Evolutionary conservation across 2,113 vertebrate genomes (phyloP).

Genomic region (Erinaceus europaeus): DNA sequence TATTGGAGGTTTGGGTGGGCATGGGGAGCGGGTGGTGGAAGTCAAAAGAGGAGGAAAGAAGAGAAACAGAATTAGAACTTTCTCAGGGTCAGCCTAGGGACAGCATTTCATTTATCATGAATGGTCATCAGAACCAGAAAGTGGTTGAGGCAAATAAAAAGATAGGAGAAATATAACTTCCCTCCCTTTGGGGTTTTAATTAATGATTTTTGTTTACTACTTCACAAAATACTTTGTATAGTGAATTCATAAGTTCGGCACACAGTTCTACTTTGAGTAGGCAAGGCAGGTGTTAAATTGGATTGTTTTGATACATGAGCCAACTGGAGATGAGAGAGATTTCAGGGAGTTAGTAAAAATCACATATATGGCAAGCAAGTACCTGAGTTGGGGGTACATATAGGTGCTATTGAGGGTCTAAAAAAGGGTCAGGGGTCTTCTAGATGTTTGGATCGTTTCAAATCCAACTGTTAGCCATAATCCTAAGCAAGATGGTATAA

Average conservation of each 20-base stretch:
- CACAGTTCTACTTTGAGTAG: neutral
- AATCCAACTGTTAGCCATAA: neutral
- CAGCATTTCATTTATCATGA: constrained; percentile 33
- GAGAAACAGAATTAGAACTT: neutral
- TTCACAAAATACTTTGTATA: constrained; percentile 29
- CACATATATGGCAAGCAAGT: too few relatives aligned
- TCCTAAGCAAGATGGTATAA: neutral
- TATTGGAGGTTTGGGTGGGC: too few relatives aligned
- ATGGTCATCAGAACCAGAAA: constrained; percentile 29
- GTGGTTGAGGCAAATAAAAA: neutral
- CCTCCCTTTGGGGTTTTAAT: constrained; percentile 40
- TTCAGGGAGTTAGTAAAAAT: neutral
- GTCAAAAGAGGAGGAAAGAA: neutral
- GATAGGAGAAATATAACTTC: constrained; percentile 12
- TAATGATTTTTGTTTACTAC: constrained; percentile 60
- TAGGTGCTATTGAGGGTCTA: neutral
- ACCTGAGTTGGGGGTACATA: neutral
- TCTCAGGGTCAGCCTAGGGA: neutral
- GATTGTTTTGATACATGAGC: too few relatives aligned
- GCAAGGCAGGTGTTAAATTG: neutral
- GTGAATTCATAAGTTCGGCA: neutral
- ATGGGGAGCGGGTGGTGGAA: too few relatives aligned
- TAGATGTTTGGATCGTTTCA: neutral
- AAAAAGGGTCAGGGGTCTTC: neutral
- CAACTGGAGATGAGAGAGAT: neutral